phyloP scores from a whole-genome alignment of 2,113 vertebrate species.

The Periophthalmus modestus region DNA sequence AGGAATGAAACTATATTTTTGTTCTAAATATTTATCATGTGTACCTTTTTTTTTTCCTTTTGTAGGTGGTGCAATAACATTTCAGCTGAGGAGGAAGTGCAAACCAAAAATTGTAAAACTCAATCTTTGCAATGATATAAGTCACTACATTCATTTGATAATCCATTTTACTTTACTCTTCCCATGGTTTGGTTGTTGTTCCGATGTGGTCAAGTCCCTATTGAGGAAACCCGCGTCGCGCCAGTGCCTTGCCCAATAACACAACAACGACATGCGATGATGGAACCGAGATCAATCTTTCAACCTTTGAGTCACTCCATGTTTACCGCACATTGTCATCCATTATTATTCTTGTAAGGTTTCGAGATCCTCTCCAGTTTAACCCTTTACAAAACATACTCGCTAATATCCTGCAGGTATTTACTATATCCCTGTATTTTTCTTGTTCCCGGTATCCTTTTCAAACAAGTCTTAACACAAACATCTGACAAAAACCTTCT shows the following conservation, averaged over 20 bases:
- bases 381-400: slow-evolving; percentile 43
- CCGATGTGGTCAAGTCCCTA: no score
- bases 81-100: no score
- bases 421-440: neutral
- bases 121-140: no score
- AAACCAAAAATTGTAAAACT: no score
- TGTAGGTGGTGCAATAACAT: no score
- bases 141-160: no score
- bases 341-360: neutral
- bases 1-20: no score
- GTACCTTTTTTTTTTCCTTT: no score
- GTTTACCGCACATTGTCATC: neutral
- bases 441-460: slow-evolving; percentile 12
- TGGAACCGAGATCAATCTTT: neutral
- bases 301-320: neutral
- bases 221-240: neutral
- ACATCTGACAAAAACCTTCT: slow-evolving; percentile 10
- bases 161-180: no score
- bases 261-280: neutral
- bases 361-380: neutral
- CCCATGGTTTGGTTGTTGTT: no score
- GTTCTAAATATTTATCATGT: no score
- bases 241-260: neutral
- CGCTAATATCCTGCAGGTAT: slow-evolving; percentile 49
- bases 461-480: slow-evolving; percentile 51